Base-by-base conservation (phyloP, 1,140 invertebrate species). In the Augochlora pura region DNA sequence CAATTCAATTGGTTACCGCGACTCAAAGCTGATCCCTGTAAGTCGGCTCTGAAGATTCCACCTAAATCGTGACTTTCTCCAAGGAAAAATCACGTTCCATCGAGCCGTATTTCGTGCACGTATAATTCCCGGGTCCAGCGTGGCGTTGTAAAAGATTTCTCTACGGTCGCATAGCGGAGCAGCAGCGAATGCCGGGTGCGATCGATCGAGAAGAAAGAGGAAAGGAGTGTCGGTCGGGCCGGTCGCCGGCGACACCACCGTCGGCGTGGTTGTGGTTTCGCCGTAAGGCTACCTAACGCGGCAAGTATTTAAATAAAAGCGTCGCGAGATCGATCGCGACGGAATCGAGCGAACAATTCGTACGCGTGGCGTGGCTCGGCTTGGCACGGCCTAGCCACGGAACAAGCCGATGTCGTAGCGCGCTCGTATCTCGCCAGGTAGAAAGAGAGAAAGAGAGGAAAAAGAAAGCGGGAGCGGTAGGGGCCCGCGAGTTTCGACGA, bases 301-400 rank as follows among this genome's bases (percentile, higher is more conserved):
- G 25, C 21, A 46, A 54, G 16, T 52, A 68, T 68, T 32, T 54
- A 32, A 68, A 68, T 32, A 68, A 54, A 68, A 68, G 38, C 39
- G 64, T 62, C 60, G 39, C 64, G 66, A 68, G 66, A 68, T 68
- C 27, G 66, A 68, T 68, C 66, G 16, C 46, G 23, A n/a, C 49
- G 25, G 23, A 54, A 68, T 68, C 66, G 66, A 68, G 42, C 46
- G 23, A 25, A 12, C 49, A 16, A 68, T 52, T 54, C 9, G 64
- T 42, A 66, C 64, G 63, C 38, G 63, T 65, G 49, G 49, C 49
- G 49, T 54, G 16, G 49, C 49, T 54, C 6, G 49, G 49, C 49
- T 46, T 14, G 10, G 7, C 9, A 7, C 7, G 10, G 42, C 10
- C 42, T 42, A 18, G 38, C n/a, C 21, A 39, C n/a, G 18, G 16